phyloP scores from a whole-genome alignment of 2,797 vertebrate genomes.

The Alcedo quadribrachys region DNA sequence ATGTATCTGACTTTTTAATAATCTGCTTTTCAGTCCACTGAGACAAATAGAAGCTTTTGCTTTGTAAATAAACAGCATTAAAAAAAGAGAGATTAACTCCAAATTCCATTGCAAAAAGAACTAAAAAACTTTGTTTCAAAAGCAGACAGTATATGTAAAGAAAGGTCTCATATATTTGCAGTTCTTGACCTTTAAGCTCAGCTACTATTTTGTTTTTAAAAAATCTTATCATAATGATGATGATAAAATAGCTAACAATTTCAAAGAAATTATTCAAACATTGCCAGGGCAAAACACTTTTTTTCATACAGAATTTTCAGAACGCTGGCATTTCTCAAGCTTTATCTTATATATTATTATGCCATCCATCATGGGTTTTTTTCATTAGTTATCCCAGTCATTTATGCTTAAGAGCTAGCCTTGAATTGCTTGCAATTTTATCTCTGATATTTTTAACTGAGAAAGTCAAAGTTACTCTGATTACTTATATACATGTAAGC shows the following conservation, averaged over 20 bases:
- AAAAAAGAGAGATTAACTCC: neutral
- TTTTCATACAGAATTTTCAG: neutral
- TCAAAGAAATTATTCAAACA: neutral
- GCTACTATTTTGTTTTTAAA: neutral
- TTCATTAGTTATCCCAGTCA: conserved; percentile 7
- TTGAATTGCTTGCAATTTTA: neutral
- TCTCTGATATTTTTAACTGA: neutral
- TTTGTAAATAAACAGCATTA: neutral
- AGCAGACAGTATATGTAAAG: neutral
- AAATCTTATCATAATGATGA: neutral
- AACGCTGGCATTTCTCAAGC: neutral
- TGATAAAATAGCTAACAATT: conserved; percentile 30
- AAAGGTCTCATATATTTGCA: neutral
- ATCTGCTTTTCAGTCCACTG: neutral
- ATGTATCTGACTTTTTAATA: neutral
- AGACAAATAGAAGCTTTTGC: neutral
- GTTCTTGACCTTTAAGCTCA: conserved; percentile 29
- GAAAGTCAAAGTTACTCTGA: neutral
- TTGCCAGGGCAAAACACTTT: neutral
- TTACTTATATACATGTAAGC: neutral
- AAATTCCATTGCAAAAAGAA: neutral
- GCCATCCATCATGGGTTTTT: neutral
- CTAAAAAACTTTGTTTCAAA: neutral
- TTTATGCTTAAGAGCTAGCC: neutral
- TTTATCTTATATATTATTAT: neutral